Evolutionary conservation across 92 coral and sea anemone genomes (phyloP).

Genomic region (Hydrozoanthus gracilis): DNA sequence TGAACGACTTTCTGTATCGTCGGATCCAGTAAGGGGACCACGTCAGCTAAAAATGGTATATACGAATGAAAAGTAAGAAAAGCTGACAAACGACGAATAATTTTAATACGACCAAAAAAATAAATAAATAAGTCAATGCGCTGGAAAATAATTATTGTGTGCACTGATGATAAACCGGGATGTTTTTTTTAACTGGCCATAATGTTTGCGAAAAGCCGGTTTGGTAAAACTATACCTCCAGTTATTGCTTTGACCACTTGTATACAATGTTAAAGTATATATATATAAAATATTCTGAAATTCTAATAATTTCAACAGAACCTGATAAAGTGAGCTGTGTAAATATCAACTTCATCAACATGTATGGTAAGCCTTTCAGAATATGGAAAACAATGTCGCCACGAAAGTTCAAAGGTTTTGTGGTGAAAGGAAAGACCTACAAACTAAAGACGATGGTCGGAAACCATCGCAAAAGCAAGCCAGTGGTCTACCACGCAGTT

Average conservation of each 20-base stretch:
- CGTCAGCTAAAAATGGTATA: no score
- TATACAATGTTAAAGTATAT: background rate
- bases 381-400: slow-evolving; percentile 70
- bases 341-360: slow-evolving; percentile 57
- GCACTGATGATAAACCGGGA: no score
- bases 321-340: slow-evolving; percentile 54
- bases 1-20: no score
- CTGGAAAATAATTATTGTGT: no score
- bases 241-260: background rate
- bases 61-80: no score
- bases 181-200: no score
- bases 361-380: slow-evolving; percentile 55
- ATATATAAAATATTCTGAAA: background rate
- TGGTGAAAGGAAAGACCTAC: slow-evolving; percentile 49
- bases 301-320: background rate
- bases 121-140: no score
- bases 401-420: slow-evolving; percentile 63
- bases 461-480: slow-evolving; percentile 40
- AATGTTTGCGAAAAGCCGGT: no score
- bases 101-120: no score
- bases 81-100: no score
- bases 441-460: slow-evolving; percentile 65
- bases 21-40: no score
- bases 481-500: slow-evolving; percentile 64
- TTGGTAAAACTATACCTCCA: no score